Percentiles rank a stretch among this genome's conserved stretches.
These are phyloP conservation scores for Rambutsinella grinnellia DNA, from an alignment of 2,888 invertebrate genomes.

Conservation along the genomic window DNA sequence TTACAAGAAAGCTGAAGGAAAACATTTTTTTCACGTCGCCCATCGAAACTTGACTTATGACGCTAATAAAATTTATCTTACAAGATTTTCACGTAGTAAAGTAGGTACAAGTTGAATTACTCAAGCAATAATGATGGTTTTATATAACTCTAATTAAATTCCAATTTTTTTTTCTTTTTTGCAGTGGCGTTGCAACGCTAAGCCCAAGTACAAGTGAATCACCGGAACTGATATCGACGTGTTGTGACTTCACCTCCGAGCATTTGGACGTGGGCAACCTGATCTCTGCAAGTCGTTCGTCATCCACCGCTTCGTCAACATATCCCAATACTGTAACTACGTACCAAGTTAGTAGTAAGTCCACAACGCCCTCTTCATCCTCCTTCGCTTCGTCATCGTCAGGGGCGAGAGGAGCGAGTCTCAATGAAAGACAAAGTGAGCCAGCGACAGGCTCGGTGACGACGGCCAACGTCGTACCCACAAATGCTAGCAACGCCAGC, in stretches of 20 bases:
- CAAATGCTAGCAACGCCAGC: conserved; percentile 20
- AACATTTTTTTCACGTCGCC: no score
- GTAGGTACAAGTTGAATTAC: background rate
- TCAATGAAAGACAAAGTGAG: conserved; percentile 43
- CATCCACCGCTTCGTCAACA: conserved; percentile 33
- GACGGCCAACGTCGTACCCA: conserved; percentile 39
- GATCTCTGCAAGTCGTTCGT: conserved; percentile 51
- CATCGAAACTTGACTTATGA: no score
- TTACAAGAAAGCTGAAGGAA: no score
- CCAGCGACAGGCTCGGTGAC: conserved; percentile 20
- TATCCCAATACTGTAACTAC: conserved; percentile 15
- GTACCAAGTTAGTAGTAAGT: conserved; percentile 12
- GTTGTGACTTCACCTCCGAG: conserved; percentile 61
- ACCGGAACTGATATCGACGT: conserved; percentile 61
- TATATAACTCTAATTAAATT: background rate
- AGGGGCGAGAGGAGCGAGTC: conserved; percentile 36
- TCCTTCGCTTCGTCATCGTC: conserved; percentile 43
- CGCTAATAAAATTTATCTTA: no score
- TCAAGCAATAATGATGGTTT: background rate
- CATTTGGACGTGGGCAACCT: conserved; percentile 58
- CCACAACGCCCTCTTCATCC: conserved; percentile 61
- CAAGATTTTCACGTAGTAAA: background rate
- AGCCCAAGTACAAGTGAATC: conserved; percentile 63
- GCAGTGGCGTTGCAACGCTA: conserved; percentile 63
- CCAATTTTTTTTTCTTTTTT: conserved; percentile 7